These are phyloP conservation scores for Menidia beryllina DNA, from an alignment of 2,113 vertebrate species.

Conservation along the genomic window DNA sequence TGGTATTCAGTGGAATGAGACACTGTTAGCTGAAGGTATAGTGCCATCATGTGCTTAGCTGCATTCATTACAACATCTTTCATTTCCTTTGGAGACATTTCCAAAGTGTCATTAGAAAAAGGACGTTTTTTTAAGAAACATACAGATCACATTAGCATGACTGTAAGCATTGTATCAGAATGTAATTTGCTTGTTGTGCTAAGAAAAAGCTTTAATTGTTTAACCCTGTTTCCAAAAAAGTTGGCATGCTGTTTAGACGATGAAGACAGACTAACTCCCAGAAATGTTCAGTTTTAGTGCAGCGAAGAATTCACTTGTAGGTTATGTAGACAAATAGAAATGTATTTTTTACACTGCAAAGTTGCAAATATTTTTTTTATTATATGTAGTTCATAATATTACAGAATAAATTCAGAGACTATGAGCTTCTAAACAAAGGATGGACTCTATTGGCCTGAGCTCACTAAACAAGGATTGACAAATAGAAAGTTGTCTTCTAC, in stretches of 20 bases:
- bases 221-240: neutral
- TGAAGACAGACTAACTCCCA: neutral
- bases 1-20: constrained; percentile 23
- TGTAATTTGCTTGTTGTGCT: neutral
- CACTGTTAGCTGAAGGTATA: constrained; percentile 61
- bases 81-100: constrained; percentile 7
- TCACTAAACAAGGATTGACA: neutral
- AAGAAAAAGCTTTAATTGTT: constrained; percentile 2
- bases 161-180: neutral
- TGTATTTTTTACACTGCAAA: neutral
- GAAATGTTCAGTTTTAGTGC: neutral
- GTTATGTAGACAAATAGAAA: neutral
- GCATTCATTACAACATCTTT: constrained; percentile 49
- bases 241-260: neutral
- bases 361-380: neutral
- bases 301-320: neutral
- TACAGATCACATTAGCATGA: constrained; percentile 11
- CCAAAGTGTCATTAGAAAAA: constrained; percentile 33
- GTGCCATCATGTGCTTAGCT: constrained; percentile 71
- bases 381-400: neutral
- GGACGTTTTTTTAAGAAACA: neutral
- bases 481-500: neutral
- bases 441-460: no score
- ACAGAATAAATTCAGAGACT: no score
- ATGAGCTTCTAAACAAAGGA: no score